phyloP scores from a whole-genome alignment of 2,797 vertebrate genomes.

The Yasuhikotakia modesta region DNA sequence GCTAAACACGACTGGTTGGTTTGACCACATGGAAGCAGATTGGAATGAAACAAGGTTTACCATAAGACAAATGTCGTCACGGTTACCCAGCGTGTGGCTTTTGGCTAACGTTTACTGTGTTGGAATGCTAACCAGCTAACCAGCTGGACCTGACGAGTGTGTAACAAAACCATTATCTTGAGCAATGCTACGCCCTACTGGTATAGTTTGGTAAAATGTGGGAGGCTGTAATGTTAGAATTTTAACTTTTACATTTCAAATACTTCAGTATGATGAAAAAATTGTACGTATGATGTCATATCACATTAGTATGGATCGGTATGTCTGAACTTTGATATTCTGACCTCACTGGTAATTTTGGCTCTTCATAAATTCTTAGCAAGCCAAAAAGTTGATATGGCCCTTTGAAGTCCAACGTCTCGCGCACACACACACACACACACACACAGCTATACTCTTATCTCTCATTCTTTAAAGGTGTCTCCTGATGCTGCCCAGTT shows the following conservation, averaged over 20 bases:
- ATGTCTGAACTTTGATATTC: conserved; percentile 23
- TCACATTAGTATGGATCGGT: neutral
- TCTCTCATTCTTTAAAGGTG: conserved; percentile 20
- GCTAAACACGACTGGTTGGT: conserved; percentile 33
- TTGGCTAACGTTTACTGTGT: conserved; percentile 9
- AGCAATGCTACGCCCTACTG: conserved; percentile 38
- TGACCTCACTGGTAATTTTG: conserved; percentile 62
- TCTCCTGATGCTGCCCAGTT: conserved; percentile 32
- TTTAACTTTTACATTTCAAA: neutral
- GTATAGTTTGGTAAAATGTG: conserved; percentile 3
- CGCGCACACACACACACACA: conserved; percentile 53
- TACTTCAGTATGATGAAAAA: neutral
- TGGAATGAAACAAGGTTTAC: conserved; percentile 20
- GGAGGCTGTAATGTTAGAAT: neutral
- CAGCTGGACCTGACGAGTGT: conserved; percentile 17
- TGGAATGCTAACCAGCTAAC: conserved; percentile 11
- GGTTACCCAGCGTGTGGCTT: neutral
- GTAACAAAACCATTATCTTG: conserved; percentile 1
- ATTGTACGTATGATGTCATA: neutral
- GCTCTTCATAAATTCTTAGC: conserved; percentile 60
- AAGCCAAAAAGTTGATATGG: conserved; percentile 53
- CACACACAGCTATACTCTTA: conserved; percentile 52
- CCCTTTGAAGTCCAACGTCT: conserved; percentile 59
- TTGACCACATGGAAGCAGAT: conserved; percentile 23
- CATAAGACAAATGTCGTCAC: conserved; percentile 28